Percentiles rank a stretch among this genome's conserved stretches.
Conservation (phyloP, 1,140 invertebrate species). For the Lordiphosa stackelbergi region DNA sequence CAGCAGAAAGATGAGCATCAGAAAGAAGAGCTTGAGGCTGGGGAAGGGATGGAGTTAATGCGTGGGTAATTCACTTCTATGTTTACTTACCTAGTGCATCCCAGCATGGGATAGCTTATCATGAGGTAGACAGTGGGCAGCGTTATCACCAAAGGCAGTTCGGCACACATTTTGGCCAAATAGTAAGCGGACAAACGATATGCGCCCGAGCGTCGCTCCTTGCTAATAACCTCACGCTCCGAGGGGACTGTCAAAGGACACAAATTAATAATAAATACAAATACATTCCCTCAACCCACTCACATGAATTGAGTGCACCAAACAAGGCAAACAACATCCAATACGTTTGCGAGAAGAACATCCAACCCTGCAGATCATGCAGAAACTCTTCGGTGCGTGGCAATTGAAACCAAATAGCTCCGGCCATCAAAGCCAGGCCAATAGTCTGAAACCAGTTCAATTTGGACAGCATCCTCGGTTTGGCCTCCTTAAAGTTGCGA, state of each 20-base stretch:
- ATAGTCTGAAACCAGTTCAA: constrained; percentile 90
- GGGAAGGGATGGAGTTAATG: constrained; percentile 69
- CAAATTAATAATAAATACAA: neutral
- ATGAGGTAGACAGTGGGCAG: constrained; percentile 88
- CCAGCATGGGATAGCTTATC: constrained; percentile 89
- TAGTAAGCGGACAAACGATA: constrained; percentile 92
- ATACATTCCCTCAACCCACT: constrained; percentile 29
- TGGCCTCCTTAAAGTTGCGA: constrained; percentile 88
- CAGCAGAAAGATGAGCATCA: constrained; percentile 85
- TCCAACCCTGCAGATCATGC: constrained; percentile 90
- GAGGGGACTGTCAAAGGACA: constrained; percentile 82
- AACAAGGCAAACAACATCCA: constrained; percentile 93
- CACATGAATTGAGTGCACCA: constrained; percentile 85
- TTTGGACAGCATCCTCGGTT: constrained; percentile 87
- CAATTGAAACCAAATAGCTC: constrained; percentile 88
- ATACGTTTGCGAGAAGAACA: constrained; percentile 91
- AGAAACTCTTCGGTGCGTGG: constrained; percentile 86
- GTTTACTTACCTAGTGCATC: constrained; percentile 73
- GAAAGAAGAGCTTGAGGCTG: constrained; percentile 83
- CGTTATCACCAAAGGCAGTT: constrained; percentile 87
- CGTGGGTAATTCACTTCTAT: no score
- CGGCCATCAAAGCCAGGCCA: constrained; percentile 85
- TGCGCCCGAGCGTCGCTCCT: constrained; percentile 88
- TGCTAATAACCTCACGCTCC: constrained; percentile 89
- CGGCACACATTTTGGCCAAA: constrained; percentile 90